Percentiles rank a stretch among this genome's conserved stretches.
Conservation (phyloP, 2,888 invertebrate genomes). For the Temnothorax unifasciatus region DNA sequence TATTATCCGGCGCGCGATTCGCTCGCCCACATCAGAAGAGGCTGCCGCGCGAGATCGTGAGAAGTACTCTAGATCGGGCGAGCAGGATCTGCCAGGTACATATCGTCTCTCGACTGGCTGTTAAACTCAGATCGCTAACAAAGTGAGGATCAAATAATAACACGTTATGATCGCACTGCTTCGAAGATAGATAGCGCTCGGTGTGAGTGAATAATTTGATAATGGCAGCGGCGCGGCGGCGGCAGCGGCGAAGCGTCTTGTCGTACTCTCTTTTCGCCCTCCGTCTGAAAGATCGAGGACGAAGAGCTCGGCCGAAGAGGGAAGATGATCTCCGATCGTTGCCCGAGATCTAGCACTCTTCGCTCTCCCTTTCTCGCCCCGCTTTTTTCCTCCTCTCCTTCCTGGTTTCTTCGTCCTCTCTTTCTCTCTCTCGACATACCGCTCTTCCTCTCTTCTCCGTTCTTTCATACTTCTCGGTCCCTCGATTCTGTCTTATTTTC, state of each 20-base stretch:
- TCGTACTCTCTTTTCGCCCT: conserved; percentile 71
- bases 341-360: conserved; percentile 80
- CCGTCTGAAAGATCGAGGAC: conserved; percentile 66
- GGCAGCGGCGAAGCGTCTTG: conserved; percentile 59
- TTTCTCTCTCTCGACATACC: conserved; percentile 7
- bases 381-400: conserved; percentile 28
- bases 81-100: conserved; percentile 79
- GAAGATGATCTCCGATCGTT: conserved; percentile 79
- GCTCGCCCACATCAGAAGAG: conserved; percentile 48
- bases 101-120: conserved; percentile 75
- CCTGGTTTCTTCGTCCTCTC: conserved; percentile 1
- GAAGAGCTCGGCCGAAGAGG: conserved; percentile 74
- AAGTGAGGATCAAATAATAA: conserved; percentile 86
- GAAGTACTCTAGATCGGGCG: conserved; percentile 82
- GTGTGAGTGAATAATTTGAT: conserved; percentile 86
- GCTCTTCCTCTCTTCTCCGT: conserved; percentile 23
- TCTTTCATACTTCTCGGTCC: conserved; percentile 6
- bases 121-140: conserved; percentile 84
- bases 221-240: conserved; percentile 80
- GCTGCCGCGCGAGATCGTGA: conserved; percentile 78
- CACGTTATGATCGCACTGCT: conserved; percentile 83
- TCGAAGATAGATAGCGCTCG: conserved; percentile 84
- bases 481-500: conserved; percentile 62
- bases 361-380: conserved; percentile 43
- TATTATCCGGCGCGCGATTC: conserved; percentile 35